Base-by-base conservation (phyloP, 1,140 invertebrate genomes). In the Chironomus striatipennis region DNA sequence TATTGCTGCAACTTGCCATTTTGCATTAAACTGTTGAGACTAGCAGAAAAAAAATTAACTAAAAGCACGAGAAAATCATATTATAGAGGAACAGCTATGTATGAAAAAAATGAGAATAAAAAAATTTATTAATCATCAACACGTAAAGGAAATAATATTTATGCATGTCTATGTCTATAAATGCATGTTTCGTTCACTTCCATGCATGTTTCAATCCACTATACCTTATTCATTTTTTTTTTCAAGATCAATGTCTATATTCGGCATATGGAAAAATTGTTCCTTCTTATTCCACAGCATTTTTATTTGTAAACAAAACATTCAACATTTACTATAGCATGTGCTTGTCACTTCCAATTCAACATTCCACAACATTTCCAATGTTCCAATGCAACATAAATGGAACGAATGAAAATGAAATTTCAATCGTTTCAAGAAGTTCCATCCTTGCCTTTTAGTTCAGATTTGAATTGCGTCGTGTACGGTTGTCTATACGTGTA, bases 1-100 rank as follows among this genome's bases (percentile, higher is more conserved):
- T 34, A 34, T 34, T 34, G 24, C 1, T 34, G 24, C 24, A 34
- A 34, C 47, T n/a, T n/a, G 47, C 47, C 8, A 57, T 15, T 34
- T 34, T 34, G n/a, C n/a, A n/a, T n/a, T n/a, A n/a, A 2, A 5
- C 24, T 57, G n/a, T n/a, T n/a, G 47, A 57, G 47, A 9, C 15
- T 43, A 47, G 8, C 43, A 47, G 15, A 2, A 47, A 8, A 47
- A 57, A 15, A 57, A 57, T n/a, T 15, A 15, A 57, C 47, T n/a
- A n/a, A 57, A 57, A n/a, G n/a, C 47, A 57, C 12, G 47, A 57
- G 47, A 57, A 57, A 57, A 57, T 57, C n/a, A n/a, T n/a, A 57
- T 57, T 57, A 57, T 57, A 57, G n/a, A 57, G 24, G 24, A 34
- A 34, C 24, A 34, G 24, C 24, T 34, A 34, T 34, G 24, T 15